Evolutionary conservation across 2,888 invertebrate genomes (phyloP).

Genomic region (Crepidodera aurea): DNA sequence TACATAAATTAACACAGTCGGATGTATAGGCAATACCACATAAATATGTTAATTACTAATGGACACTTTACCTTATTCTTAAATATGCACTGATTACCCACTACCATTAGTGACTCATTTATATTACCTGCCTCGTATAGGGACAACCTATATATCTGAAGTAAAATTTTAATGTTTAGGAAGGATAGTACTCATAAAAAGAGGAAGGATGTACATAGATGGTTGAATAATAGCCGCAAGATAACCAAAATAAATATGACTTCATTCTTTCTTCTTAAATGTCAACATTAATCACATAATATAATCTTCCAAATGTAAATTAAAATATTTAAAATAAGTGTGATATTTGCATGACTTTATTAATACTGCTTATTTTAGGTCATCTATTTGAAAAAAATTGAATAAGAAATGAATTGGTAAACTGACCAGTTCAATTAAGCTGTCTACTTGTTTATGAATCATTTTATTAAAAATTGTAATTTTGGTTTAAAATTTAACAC

Average conservation of each 20-base stretch:
- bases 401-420: slow-evolving; percentile 1
- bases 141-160: slow-evolving; percentile 1
- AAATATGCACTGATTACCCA: background rate
- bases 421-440: slow-evolving; percentile 12
- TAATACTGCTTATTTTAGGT: background rate
- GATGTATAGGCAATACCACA: too few species aligned
- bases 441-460: slow-evolving; percentile 1
- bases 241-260: slow-evolving; percentile 42
- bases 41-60: too few species aligned
- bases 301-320: slow-evolving; percentile 22
- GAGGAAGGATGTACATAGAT: slow-evolving; percentile 25
- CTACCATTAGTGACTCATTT: background rate
- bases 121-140: background rate
- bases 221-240: slow-evolving; percentile 24
- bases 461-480: background rate
- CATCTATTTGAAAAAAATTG: background rate
- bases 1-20: too few species aligned
- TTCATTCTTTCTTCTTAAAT: slow-evolving; percentile 37
- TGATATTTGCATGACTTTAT: background rate
- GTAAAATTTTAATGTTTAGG: background rate
- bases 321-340: background rate
- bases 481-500: background rate
- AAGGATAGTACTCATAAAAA: background rate
- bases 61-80: background rate
- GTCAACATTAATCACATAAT: slow-evolving; percentile 35